Evolutionary conservation across 2,113 vertebrate genomes (phyloP).

Genomic region (Centropus bengalensis): DNA sequence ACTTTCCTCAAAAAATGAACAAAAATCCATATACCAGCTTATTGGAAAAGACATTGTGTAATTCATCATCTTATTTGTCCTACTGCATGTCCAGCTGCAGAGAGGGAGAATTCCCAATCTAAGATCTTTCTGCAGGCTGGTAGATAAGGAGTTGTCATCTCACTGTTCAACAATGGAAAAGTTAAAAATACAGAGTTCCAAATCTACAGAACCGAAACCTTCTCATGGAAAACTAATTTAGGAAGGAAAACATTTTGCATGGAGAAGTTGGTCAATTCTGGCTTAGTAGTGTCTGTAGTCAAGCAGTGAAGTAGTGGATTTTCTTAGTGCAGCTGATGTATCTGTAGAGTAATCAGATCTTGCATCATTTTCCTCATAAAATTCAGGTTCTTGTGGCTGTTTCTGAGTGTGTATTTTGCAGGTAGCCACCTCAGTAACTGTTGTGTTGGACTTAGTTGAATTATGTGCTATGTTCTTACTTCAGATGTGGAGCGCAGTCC

Average conservation of each 20-base stretch:
- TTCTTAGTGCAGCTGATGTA: background rate
- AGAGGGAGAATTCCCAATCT: background rate
- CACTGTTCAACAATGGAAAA: background rate
- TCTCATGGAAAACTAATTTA: background rate
- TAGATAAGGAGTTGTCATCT: background rate
- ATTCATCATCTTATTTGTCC: background rate
- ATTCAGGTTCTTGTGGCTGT: background rate
- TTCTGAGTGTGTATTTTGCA: background rate
- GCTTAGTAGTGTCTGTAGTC: background rate
- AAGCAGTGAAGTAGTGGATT: background rate
- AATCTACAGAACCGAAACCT: background rate
- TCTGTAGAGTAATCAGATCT: background rate
- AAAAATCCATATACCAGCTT: background rate
- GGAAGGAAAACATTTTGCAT: background rate
- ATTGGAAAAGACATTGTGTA: background rate
- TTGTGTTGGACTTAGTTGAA: background rate
- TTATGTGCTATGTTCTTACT: background rate
- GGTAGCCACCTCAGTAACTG: background rate
- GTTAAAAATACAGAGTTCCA: background rate
- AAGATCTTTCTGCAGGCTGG: background rate
- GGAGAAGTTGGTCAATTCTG: background rate
- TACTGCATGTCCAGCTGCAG: background rate
- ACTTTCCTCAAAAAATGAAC: background rate
- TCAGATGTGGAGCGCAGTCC: slow-evolving; percentile 74
- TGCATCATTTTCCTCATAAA: background rate